These are phyloP conservation scores for Clostera curtula DNA, from an alignment of 2,888 invertebrate genomes.

Conservation along the genomic window DNA sequence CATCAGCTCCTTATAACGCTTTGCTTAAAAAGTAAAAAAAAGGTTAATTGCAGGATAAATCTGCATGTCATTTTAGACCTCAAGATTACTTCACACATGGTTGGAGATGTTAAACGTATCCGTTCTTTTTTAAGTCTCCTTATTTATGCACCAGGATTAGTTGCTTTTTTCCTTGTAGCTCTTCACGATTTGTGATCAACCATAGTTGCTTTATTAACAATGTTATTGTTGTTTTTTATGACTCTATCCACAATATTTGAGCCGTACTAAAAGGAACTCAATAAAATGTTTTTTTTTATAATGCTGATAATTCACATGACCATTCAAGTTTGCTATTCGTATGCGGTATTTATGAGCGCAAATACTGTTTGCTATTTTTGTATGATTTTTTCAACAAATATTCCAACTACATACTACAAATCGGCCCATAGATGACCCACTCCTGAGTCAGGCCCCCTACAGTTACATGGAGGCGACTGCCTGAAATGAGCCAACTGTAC, in stretches of 20 bases:
- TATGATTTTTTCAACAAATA: no score
- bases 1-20: slow-evolving; percentile 52
- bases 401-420: no score
- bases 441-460: no score
- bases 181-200: slow-evolving; percentile 11
- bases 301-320: no score
- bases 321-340: no score
- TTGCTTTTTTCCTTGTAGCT: slow-evolving; percentile 6
- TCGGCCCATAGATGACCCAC: no score
- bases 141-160: slow-evolving; percentile 19
- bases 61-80: slow-evolving; percentile 62
- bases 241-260: slow-evolving; percentile 21
- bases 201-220: no score
- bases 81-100: slow-evolving; percentile 49
- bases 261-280: slow-evolving; percentile 32
- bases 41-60: slow-evolving; percentile 51
- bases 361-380: no score
- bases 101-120: slow-evolving; percentile 46
- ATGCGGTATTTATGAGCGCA: no score
- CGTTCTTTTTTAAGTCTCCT: slow-evolving; percentile 38
- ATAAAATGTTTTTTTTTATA: slow-evolving; percentile 41
- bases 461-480: no score
- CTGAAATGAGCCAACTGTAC: no score
- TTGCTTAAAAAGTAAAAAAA: slow-evolving; percentile 40
- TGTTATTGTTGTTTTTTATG: no score